Evolutionary conservation across 2,888 invertebrate species (phyloP).

Genomic region (Oxyteleia sp.): DNA sequence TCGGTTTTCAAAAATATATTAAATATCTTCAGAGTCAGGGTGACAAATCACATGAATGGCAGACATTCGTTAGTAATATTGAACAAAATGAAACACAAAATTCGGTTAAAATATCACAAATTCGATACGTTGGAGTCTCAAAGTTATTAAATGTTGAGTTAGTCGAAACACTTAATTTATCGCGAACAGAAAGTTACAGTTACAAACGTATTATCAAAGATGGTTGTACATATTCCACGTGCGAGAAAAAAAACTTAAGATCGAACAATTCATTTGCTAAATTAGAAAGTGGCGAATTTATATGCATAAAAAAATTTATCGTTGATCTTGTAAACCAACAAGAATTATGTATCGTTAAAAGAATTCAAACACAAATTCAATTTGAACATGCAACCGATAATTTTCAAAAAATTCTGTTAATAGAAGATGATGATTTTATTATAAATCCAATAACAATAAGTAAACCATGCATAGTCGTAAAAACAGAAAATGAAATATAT

Average conservation of each 20-base stretch:
- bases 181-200: background rate
- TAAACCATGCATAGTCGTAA: constrained; percentile 32
- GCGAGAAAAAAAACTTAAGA: constrained; percentile 15
- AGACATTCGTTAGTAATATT: constrained; percentile 2
- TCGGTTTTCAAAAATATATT: constrained; percentile 27
- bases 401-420: constrained; percentile 11
- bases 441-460: constrained; percentile 30
- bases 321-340: constrained; percentile 23
- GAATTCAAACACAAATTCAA: background rate
- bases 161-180: constrained; percentile 10
- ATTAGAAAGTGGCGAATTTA: constrained; percentile 24
- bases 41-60: background rate
- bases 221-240: constrained; percentile 17
- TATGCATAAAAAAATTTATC: constrained; percentile 29
- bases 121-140: constrained; percentile 22
- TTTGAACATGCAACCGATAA: constrained; percentile 14
- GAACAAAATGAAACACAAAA: background rate
- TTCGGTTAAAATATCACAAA: constrained; percentile 5
- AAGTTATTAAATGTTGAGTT: background rate
- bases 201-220: constrained; percentile 42
- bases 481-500: constrained; percentile 14
- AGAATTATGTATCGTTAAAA: constrained; percentile 34
- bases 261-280: constrained; percentile 34
- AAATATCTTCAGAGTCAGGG: background rate
- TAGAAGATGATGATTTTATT: constrained; percentile 11